These are phyloP conservation scores for Otus sunia DNA, from an alignment of 2,113 vertebrate genomes.

Conservation along the genomic window DNA sequence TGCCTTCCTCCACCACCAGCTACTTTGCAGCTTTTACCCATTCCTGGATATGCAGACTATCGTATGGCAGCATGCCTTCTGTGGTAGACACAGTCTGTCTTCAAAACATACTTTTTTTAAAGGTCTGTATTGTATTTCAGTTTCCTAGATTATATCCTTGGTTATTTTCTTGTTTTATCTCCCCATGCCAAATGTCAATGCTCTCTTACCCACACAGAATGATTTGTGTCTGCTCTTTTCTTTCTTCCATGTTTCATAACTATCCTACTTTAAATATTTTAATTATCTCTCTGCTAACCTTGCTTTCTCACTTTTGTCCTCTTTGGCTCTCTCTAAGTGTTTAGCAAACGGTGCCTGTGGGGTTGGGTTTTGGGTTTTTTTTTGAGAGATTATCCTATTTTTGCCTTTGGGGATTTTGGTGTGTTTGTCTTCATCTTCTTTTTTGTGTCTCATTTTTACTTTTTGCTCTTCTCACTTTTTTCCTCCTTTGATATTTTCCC, in stretches of 20 bases:
- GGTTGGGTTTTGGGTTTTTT: not conserved
- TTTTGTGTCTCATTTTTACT: not conserved
- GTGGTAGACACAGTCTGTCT: not conserved
- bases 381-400: not conserved
- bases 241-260: not conserved
- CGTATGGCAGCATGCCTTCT: not conserved
- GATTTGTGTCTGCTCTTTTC: not conserved
- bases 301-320: not conserved
- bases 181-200: not conserved
- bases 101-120: not conserved
- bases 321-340: not conserved
- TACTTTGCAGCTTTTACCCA: not conserved
- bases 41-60: not conserved
- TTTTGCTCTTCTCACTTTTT: not conserved
- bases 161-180: not conserved
- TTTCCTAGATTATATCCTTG: not conserved
- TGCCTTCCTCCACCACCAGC: not conserved
- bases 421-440: not conserved
- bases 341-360: not conserved
- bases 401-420: not conserved
- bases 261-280: not conserved
- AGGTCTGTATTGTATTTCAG: not conserved
- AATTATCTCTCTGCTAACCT: not conserved
- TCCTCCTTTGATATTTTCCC: not conserved
- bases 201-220: not conserved